Evolutionary conservation across 2,113 vertebrate genomes (phyloP).

Genomic region (Neoarius graeffei): DNA sequence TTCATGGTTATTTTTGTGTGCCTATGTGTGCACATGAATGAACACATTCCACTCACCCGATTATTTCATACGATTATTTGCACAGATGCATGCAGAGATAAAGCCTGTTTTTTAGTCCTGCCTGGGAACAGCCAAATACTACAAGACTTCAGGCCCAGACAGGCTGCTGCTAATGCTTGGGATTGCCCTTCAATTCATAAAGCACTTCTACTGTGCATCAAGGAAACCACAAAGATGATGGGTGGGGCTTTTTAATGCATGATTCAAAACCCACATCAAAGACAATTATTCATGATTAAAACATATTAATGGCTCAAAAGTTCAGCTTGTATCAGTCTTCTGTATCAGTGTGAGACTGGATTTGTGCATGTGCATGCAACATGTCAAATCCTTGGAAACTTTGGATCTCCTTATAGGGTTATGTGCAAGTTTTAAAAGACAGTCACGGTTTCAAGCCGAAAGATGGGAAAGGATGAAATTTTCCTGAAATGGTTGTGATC

Average conservation of each 20-base stretch:
- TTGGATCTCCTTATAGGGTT: neutral
- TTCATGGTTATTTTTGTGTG: neutral
- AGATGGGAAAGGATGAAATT: constrained; percentile 12
- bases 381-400: neutral
- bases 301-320: neutral
- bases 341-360: neutral
- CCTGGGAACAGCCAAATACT: neutral
- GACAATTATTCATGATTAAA: neutral
- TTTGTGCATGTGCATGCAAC: neutral
- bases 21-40: neutral
- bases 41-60: constrained; percentile 12
- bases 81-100: neutral
- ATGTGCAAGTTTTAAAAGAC: neutral
- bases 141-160: constrained; percentile 13
- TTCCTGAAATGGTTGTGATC: constrained; percentile 16
- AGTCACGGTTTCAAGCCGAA: neutral
- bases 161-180: neutral
- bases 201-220: neutral
- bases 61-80: neutral
- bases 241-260: neutral
- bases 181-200: neutral
- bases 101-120: neutral
- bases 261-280: neutral
- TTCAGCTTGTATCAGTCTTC: neutral
- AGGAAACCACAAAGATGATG: neutral